These are phyloP conservation scores for Palloptera scutellata DNA, from an alignment of 2,888 invertebrate genomes.

Conservation along the genomic window DNA sequence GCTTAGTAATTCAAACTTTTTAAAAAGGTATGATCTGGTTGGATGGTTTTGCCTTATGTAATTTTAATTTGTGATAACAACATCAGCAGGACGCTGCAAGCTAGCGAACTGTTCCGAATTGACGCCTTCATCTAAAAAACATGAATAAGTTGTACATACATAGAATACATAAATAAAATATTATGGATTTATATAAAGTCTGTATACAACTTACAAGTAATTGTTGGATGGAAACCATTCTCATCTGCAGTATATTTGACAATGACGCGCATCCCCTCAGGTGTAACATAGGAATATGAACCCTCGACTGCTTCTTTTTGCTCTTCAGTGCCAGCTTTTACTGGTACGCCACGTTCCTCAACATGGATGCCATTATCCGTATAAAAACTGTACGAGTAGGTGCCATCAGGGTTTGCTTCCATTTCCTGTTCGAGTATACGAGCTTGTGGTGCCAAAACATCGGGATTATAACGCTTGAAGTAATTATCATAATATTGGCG, in stretches of 20 bases:
- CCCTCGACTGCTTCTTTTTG: conserved; percentile 51
- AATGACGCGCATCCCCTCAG: conserved; percentile 56
- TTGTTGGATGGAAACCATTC: conserved; percentile 55
- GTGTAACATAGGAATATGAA: conserved; percentile 55
- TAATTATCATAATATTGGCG: conserved; percentile 51
- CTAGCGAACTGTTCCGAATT: conserved; percentile 48
- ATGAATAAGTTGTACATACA: neutral
- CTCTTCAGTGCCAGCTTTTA: conserved; percentile 43
- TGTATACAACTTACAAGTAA: conserved; percentile 52
- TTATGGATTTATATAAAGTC: neutral
- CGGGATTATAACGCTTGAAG: conserved; percentile 51
- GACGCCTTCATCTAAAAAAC: conserved; percentile 49
- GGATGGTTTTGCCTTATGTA: too few relatives aligned
- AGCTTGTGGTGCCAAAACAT: conserved; percentile 46
- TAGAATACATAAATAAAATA: neutral
- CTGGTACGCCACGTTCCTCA: conserved; percentile 51
- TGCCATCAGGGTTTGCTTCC: conserved; percentile 47
- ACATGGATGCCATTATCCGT: conserved; percentile 60
- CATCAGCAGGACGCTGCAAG: conserved; percentile 49
- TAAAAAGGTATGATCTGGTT: too few relatives aligned
- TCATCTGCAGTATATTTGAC: conserved; percentile 57
- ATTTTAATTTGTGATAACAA: conserved; percentile 36
- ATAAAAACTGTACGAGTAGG: conserved; percentile 53
- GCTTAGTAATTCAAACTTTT: too few relatives aligned
- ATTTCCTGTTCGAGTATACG: conserved; percentile 48